These are phyloP conservation scores for Tapera naevia DNA, from an alignment of 2,797 vertebrate genomes.

Conservation along the genomic window DNA sequence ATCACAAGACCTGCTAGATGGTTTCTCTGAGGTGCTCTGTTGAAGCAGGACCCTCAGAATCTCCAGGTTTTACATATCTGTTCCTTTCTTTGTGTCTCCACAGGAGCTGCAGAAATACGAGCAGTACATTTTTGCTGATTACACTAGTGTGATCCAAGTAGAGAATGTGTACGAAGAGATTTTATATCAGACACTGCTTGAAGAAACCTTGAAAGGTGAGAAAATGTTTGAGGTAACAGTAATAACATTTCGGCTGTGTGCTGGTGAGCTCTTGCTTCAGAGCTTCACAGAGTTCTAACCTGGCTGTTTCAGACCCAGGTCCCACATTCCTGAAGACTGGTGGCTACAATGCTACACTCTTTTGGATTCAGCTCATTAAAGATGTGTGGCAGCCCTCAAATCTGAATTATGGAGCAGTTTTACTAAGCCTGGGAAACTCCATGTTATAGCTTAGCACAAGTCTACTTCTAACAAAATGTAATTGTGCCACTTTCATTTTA, in stretches of 20 bases:
- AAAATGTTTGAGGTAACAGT: background rate
- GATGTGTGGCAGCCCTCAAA: background rate
- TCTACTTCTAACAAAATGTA: background rate
- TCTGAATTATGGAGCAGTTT: background rate
- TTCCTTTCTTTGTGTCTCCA: background rate
- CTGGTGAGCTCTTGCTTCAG: background rate
- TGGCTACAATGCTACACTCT: accelerated
- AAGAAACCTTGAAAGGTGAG: conserved; percentile 87
- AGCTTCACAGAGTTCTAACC: background rate
- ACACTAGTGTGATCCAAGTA: conserved; percentile 85
- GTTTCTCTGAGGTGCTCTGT: background rate
- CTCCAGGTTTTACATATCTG: background rate
- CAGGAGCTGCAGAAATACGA: conserved; percentile 88
- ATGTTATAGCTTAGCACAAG: background rate
- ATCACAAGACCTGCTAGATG: background rate
- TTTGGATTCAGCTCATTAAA: background rate
- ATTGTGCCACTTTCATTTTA: background rate
- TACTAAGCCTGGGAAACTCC: background rate
- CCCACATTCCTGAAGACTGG: background rate
- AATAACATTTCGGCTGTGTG: background rate
- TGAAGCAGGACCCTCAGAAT: background rate
- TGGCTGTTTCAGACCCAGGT: background rate
- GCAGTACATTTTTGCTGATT: conserved; percentile 84
- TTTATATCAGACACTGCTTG: conserved; percentile 83
- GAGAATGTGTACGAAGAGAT: conserved; percentile 91